Conservation (phyloP, 2,888 invertebrate species). For the Acleris sparsana region DNA sequence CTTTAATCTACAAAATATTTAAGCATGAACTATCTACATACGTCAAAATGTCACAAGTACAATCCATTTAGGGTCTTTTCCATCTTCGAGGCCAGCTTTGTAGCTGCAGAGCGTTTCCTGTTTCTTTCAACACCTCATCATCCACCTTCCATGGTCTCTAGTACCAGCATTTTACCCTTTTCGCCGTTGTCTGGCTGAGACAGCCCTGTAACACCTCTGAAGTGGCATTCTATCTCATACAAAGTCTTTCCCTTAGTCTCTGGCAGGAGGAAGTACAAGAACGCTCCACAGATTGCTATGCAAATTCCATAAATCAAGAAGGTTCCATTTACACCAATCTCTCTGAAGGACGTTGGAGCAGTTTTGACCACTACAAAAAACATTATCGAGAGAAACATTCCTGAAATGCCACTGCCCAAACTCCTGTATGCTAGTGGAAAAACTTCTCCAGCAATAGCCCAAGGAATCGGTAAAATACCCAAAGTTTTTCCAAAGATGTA, state of each 20-base stretch:
- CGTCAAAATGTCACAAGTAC: constrained; percentile 21
- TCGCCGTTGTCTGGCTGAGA: constrained; percentile 46
- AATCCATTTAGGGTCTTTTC: constrained; percentile 5
- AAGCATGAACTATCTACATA: constrained; percentile 2
- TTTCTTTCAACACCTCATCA: constrained; percentile 49
- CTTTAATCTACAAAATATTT: constrained; percentile 19
- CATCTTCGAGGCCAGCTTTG: constrained; percentile 53
- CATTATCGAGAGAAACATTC: constrained; percentile 85
- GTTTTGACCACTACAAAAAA: constrained; percentile 87
- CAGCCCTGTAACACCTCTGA: constrained; percentile 58
- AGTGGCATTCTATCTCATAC: constrained; percentile 86
- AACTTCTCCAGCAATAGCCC: constrained; percentile 89
- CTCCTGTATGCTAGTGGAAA: constrained; percentile 86
- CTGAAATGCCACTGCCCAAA: constrained; percentile 86
- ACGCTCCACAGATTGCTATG: constrained; percentile 81
- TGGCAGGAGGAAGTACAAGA: constrained; percentile 84
- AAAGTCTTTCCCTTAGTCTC: constrained; percentile 88
- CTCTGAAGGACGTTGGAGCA: constrained; percentile 80
- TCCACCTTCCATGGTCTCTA: constrained; percentile 68
- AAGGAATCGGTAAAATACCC: constrained; percentile 87
- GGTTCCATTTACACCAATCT: constrained; percentile 82
- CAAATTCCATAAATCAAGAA: constrained; percentile 84
- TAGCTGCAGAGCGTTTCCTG: constrained; percentile 63
- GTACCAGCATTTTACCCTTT: constrained; percentile 68
- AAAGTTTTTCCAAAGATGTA: constrained; percentile 84